Percentiles rank a stretch among this genome's conserved stretches.
Conservation (phyloP, 1,140 invertebrate species). For the Dinoponera quadriceps region DNA sequence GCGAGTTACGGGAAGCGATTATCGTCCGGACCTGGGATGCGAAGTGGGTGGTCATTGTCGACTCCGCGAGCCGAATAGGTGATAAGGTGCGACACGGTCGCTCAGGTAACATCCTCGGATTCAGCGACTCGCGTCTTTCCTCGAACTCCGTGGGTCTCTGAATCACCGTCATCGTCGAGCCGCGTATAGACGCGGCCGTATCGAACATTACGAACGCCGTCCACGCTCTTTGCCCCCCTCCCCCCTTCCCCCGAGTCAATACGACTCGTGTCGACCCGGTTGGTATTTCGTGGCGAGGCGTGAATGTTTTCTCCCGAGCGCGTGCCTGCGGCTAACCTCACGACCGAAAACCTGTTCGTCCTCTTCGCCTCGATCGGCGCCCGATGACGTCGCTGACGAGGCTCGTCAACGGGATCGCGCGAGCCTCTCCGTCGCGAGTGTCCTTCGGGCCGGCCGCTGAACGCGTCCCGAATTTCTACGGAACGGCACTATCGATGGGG, state of each 20-base stretch:
- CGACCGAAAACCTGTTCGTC: slow-evolving; percentile 70
- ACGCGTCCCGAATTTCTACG: not conserved
- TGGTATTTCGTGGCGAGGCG: slow-evolving; percentile 67
- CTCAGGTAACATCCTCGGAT: not conserved
- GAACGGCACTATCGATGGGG: not conserved
- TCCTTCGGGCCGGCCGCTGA: not conserved
- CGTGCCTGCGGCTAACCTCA: slow-evolving; percentile 72
- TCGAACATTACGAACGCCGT: slow-evolving; percentile 66
- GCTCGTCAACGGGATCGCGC: slow-evolving; percentile 42
- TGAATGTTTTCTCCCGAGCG: slow-evolving; percentile 65
- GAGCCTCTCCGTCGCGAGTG: slow-evolving; percentile 18
- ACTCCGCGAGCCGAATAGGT: not conserved
- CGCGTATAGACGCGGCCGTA: slow-evolving; percentile 43
- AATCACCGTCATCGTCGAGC: slow-evolving; percentile 74
- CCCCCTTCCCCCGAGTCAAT: too few species aligned
- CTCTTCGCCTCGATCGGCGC: slow-evolving; percentile 43
- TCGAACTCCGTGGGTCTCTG: slow-evolving; percentile 21
- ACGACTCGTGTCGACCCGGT: slow-evolving; percentile 34
- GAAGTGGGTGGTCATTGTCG: slow-evolving; percentile 15
- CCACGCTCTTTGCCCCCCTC: slow-evolving; percentile 24
- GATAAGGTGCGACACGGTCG: slow-evolving; percentile 12
- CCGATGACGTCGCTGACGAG: slow-evolving; percentile 48
- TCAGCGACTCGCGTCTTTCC: not conserved
- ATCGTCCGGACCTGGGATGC: not conserved
- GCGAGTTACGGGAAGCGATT: slow-evolving; percentile 26